Evolutionary conservation across 2,888 invertebrate species (phyloP).

Genomic region (Pogonocherus hispidulus): DNA sequence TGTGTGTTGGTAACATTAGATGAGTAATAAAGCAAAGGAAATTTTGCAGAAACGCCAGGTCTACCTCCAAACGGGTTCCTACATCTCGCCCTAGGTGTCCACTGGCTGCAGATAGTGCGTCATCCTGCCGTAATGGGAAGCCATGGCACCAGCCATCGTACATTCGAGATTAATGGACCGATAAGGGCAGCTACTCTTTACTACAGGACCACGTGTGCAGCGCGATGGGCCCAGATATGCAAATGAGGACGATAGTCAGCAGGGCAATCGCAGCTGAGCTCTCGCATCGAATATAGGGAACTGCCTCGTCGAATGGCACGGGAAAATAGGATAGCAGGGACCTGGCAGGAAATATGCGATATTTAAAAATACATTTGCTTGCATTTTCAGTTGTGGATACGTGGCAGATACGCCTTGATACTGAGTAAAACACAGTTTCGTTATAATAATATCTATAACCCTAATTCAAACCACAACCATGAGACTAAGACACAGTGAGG

Average conservation of each 20-base stretch:
- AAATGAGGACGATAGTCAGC: conserved; percentile 44
- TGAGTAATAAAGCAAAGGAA: no score
- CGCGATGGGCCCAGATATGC: conserved; percentile 49
- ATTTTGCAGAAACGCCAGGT: neutral
- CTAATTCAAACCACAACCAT: no score
- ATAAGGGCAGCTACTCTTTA: conserved; percentile 49
- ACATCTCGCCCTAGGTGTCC: neutral
- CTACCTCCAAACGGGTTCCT: neutral
- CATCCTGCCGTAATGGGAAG: conserved; percentile 14
- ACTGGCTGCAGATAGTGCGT: neutral
- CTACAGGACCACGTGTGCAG: conserved; percentile 51
- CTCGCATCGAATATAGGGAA: neutral
- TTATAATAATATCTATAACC: no score
- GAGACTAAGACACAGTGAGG: no score
- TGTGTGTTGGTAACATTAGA: no score
- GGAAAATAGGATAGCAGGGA: no score
- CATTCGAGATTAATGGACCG: conserved; percentile 45
- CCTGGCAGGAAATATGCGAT: no score
- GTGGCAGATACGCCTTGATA: no score
- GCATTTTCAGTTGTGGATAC: no score
- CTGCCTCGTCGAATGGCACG: neutral
- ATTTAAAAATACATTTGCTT: no score
- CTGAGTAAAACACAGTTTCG: no score
- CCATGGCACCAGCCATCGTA: conserved; percentile 29
- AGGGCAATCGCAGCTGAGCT: conserved; percentile 36